Base-by-base conservation (phyloP, 53 echinoderm and acorn worm species). In the Mesocentrotus franciscanus region DNA sequence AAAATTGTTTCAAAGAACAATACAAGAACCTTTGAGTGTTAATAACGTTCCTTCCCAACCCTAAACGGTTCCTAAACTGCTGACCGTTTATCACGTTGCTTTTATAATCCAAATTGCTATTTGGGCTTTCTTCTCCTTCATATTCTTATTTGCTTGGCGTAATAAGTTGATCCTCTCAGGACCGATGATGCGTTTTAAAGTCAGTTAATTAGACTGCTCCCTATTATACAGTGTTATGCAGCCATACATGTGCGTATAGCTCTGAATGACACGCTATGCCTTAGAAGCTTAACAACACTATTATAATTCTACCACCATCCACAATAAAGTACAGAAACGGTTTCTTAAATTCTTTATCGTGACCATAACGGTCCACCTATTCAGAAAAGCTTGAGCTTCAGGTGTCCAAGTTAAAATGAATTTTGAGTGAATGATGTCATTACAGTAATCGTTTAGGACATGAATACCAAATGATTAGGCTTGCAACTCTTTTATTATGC, bases 81-180 rank as follows among this genome's bases (percentile, higher is more conserved):
- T 30, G 76, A 76, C 4, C 76, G 10, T 68, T 68, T 32, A 32
- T 26, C 29, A 75, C 11, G 14, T 29, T 75, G 17, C 32, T 29
- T 75, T 8, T 75, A 30, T 30, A 5, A 4, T 12, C 29, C 76
- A 29, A 76, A 76, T 64, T 33, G 29, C 14, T 8, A 20, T 14
- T 75, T 12, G 12, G 30, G 30, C 76, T 68, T 68, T 68, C 8
- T 24, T 68, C 13, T 33, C 30, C 33, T 29, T 64, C 13, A 32
- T 9, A 2, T 27, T 13, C 33, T 32, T 33, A 14, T 76, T 76
- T 76, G 33, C 12, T 14, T 29, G 30, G 76, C 32, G 76, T 76
- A 76, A 76, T 68, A 33, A 76, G 76, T 76, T 76, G 76, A 76
- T 76, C 76, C 76, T 76, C 76, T 76, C 29, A 76, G 4, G 68